Evolutionary conservation across 53 echinoderm and acorn worm genomes (phyloP), one percentile per base, ranked within the genome.

Genomic region (Echinometra lucunter): DNA sequence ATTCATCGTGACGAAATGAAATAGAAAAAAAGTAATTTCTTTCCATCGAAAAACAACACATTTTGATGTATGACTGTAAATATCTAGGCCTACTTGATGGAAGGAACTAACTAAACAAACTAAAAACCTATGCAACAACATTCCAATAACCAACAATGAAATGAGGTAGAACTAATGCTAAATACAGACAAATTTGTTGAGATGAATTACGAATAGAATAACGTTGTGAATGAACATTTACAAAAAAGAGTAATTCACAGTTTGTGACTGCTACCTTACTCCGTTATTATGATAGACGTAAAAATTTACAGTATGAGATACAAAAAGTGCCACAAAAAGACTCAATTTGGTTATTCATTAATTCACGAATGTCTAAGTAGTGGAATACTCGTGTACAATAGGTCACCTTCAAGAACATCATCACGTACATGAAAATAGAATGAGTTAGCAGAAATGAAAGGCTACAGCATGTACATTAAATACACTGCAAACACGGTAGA

Each of bases 401-500:
- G 11, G 6, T 78, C 38, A 40, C 40, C 38, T 78, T 42, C 42
- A 38, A 19, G 4, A 42, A 78, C 21, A n/a, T n/a, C 13, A 35
- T 72, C 16, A 72, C 35, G 72, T 13, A 72, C 32, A 78, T 7
- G 40, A 21, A 78, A 42, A 40, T 78, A 42, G 42, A 78, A 78
- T 40, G 78, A 21, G 42, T 78, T 78, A 78, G 38, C 38, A 78
- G 78, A 78, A 42, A 38, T 78, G 78, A 72, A 72, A 72, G 35
- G 72, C 6, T 38, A 38, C 42, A 7, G 30, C 32, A 10, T 40
- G 28, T 78, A 42, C 5, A 78, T 72, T 3, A 72, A 72, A 35
- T 13, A 32, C 32, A 78, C 35, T 40, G 40, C 40, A 5, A 63
- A 63, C 4, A 4, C 17, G 63, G 63, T 63, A 42, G 17, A 40